phyloP scores from a whole-genome alignment of 2,888 invertebrate species.

The Amiota communis region DNA sequence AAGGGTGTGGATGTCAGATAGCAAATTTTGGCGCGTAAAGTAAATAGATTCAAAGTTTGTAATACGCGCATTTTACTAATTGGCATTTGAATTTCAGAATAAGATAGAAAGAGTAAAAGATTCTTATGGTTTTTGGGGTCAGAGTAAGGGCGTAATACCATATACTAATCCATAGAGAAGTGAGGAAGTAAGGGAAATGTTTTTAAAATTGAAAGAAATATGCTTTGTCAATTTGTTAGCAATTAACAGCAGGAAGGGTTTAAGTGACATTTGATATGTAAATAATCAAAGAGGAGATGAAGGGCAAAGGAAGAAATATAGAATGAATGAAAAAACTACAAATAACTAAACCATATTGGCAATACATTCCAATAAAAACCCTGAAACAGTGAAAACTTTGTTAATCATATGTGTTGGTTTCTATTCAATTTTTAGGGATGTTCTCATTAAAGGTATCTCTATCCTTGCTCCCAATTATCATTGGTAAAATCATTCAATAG shows the following conservation, averaged over 20 bases:
- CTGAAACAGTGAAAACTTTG: too few relatives aligned
- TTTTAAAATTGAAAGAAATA: background rate
- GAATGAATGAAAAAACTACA: background rate
- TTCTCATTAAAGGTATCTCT: too few relatives aligned
- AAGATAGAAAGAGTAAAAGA: background rate
- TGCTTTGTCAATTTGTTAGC: slow-evolving; percentile 23
- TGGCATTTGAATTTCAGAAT: background rate
- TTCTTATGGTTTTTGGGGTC: slow-evolving; percentile 10
- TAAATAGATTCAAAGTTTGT: slow-evolving; percentile 21
- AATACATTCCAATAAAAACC: too few relatives aligned
- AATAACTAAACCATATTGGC: too few relatives aligned
- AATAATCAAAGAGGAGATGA: background rate
- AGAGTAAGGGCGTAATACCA: background rate
- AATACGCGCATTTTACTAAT: slow-evolving; percentile 3
- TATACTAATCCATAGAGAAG: background rate
- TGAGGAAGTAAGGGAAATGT: background rate
- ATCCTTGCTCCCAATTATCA: too few relatives aligned
- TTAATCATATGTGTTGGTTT: too few relatives aligned
- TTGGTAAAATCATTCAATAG: slow-evolving; percentile 37
- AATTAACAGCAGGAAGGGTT: slow-evolving; percentile 20
- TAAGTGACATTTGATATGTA: slow-evolving; percentile 13
- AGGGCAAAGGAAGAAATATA: too few relatives aligned
- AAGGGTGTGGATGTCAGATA: slow-evolving; percentile 32
- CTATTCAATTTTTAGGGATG: too few relatives aligned
- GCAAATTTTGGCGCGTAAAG: slow-evolving; percentile 30